Base-by-base conservation (phyloP, 2,888 invertebrate genomes). In the Papilio gigon region DNA sequence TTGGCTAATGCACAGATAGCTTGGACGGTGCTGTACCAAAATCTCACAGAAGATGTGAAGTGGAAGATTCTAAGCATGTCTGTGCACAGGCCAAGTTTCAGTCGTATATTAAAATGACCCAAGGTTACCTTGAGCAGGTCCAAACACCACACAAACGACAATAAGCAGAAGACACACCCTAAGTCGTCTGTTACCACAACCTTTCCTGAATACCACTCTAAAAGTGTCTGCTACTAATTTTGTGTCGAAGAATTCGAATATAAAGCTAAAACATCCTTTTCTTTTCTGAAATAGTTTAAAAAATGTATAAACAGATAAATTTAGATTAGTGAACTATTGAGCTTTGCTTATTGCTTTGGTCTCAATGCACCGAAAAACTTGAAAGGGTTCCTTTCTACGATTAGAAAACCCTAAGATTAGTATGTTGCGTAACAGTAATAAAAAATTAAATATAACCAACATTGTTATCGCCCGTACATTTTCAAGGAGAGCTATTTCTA, bases 141-240 rank as follows among this genome's bases (percentile, higher is more conserved):
- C 97, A 77, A 96, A 96, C 44, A 97, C 95, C 3, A 96, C 96
- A 93, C 96, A 96, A 1, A 96, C 96, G 4, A 95, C 95, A 68
- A 96, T 92, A 90, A 97, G 95, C 8, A 97, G 89, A 73, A 96
- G 90, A 73, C 95, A 93, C 4, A 97, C 96, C 71, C 96, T 93
- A 70, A 94, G 92, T 73, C 95, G 92, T 50, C 96, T 90, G 78
- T 96, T 95, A 70, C 95, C 94, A 35, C 94, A 93, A 0, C 96
- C 96, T 74, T 94, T 90, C 77, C 94, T 95, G 82, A 97, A 96
- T 0, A 95, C 96, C 6, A 97, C 96, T 61, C 90, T 93, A 77
- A 97, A 95, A 0, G 97, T 96, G 70, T 97, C 96, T 70, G 93
- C 86, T 33, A 97, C 94, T 76, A 97, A 95, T 22, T 91, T 90